These are phyloP conservation scores for Oligia fasciuncula DNA, from an alignment of 2,888 invertebrate species.

Conservation along the genomic window DNA sequence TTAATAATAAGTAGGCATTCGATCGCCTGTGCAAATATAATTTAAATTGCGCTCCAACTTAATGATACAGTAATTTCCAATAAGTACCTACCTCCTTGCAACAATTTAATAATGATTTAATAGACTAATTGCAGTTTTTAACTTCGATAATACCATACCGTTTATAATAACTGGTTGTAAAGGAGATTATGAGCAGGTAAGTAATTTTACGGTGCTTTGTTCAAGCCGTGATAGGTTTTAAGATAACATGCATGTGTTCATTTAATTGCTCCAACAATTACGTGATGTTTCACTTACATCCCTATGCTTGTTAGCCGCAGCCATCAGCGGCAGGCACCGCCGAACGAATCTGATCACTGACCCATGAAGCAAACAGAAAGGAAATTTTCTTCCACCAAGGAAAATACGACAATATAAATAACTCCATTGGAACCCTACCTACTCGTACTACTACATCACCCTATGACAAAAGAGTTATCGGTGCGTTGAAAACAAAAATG, in stretches of 20 bases:
- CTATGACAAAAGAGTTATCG: slow-evolving; percentile 91
- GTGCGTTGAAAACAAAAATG: slow-evolving; percentile 91
- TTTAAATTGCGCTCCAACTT: slow-evolving; percentile 47
- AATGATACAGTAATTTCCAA: slow-evolving; percentile 59
- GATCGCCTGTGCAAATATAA: slow-evolving; percentile 49
- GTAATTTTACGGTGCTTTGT: slow-evolving; percentile 58
- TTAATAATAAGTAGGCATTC: slow-evolving; percentile 22
- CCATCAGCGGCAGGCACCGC: slow-evolving; percentile 77
- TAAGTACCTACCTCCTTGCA: slow-evolving; percentile 41
- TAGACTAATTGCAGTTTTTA: slow-evolving; percentile 63
- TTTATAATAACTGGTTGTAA: slow-evolving; percentile 61
- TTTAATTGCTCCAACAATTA: slow-evolving; percentile 42
- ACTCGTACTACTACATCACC: slow-evolving; percentile 88
- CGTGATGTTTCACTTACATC: slow-evolving; percentile 66
- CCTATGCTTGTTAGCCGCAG: slow-evolving; percentile 57
- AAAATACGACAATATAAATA: slow-evolving; percentile 90
- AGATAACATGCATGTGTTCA: slow-evolving; percentile 39
- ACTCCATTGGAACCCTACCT: slow-evolving; percentile 88
- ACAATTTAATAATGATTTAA: slow-evolving; percentile 58
- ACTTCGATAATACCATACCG: slow-evolving; percentile 51
- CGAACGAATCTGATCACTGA: slow-evolving; percentile 88
- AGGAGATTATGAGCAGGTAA: slow-evolving; percentile 53
- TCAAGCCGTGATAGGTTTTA: slow-evolving; percentile 49
- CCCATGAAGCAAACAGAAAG: slow-evolving; percentile 90
- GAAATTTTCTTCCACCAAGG: slow-evolving; percentile 89